These are phyloP conservation scores for Hydractinia echinata DNA, from an alignment of 30 jellyfish, hydroid and myxozoan genomes.

Conservation along the genomic window DNA sequence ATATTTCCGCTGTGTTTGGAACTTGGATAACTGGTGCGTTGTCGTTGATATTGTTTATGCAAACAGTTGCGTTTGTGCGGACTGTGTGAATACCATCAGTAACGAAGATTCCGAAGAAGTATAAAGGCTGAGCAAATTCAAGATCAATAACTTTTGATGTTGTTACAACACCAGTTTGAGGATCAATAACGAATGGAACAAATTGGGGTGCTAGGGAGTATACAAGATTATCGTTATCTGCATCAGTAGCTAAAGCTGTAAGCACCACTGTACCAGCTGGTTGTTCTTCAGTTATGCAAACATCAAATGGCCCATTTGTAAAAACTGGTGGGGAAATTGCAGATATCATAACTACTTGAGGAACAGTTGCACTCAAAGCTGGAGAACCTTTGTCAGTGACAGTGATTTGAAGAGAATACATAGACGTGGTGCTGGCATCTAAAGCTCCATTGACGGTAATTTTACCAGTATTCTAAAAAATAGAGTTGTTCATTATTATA, in stretches of 20 bases:
- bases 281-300: neutral
- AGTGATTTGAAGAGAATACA: slow-evolving; percentile 10
- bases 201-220: neutral
- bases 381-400: slow-evolving; percentile 14
- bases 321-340: neutral
- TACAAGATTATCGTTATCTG: neutral
- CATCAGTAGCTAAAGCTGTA: slow-evolving; percentile 13
- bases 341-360: neutral
- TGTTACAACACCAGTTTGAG: neutral
- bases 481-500: neutral
- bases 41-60: neutral
- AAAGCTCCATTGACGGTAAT: neutral
- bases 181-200: neutral
- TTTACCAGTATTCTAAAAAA: slow-evolving; percentile 11
- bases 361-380: neutral
- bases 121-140: neutral
- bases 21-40: slow-evolving; percentile 1
- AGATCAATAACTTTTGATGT: neutral
- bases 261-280: neutral
- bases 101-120: neutral
- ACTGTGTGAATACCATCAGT: slow-evolving; percentile 13
- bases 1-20: slow-evolving; percentile 1
- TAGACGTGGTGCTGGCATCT: slow-evolving; percentile 1
- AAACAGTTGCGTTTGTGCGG: neutral
- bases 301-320: neutral